Percentiles rank a stretch among this genome's conserved stretches.
Conservation (phyloP, 2,113 vertebrate species). For the Progne subis region DNA sequence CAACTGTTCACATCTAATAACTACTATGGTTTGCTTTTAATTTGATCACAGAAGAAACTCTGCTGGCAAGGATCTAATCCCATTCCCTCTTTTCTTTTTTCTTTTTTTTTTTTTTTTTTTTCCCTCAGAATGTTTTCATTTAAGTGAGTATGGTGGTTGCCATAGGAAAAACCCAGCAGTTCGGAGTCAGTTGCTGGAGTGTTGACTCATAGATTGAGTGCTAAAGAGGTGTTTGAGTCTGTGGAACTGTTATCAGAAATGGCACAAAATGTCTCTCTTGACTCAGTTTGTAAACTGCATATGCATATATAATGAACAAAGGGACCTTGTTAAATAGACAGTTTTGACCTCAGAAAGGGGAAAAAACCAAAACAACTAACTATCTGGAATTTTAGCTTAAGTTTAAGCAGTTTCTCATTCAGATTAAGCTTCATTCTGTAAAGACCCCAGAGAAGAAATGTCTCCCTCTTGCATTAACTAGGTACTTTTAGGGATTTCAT, state of each 20-base stretch:
- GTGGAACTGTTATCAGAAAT: constrained; percentile 24
- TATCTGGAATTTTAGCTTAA: background rate
- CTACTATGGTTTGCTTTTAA: background rate
- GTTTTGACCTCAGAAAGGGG: background rate
- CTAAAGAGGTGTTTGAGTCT: constrained; percentile 48
- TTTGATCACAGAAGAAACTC: background rate
- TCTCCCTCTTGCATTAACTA: background rate
- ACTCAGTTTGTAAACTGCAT: constrained; percentile 32
- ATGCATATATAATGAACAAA: background rate
- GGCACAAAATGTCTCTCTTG: constrained; percentile 33
- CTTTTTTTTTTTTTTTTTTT: background rate
- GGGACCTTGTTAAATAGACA: background rate
- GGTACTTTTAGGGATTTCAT: background rate
- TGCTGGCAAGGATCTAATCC: background rate
- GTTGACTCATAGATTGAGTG: constrained; percentile 31
- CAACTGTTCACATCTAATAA: background rate
- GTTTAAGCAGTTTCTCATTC: background rate
- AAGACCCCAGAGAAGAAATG: background rate
- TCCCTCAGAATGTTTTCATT: background rate
- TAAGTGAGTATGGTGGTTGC: constrained; percentile 6
- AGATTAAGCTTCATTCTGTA: background rate
- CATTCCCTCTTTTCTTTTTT: background rate
- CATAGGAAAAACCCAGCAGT: background rate
- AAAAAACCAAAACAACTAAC: no score
- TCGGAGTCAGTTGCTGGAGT: background rate